phyloP scores from a whole-genome alignment of 2,888 invertebrate genomes.

The Lasioglossum lativentre region DNA sequence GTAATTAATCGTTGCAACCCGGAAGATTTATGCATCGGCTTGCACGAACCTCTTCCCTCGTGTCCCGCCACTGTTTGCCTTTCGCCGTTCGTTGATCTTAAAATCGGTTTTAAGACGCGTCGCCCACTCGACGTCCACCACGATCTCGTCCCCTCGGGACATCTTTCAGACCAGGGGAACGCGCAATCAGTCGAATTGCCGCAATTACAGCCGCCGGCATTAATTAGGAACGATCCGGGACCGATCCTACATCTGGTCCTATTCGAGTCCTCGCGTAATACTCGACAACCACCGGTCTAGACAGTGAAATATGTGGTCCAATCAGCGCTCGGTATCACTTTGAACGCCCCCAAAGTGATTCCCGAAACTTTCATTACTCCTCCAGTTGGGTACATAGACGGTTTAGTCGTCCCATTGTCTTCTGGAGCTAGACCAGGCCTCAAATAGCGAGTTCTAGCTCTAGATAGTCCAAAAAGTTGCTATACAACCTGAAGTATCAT shows the following conservation, averaged over 20 bases:
- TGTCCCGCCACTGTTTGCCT: slow-evolving; percentile 56
- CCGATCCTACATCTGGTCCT: background rate
- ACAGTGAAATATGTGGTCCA: background rate
- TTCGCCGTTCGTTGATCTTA: slow-evolving; percentile 15
- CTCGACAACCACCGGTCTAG: background rate
- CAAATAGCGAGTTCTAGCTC: too few species aligned
- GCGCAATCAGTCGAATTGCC: slow-evolving; percentile 42
- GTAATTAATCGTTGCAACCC: slow-evolving; percentile 75
- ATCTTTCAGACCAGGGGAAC: slow-evolving; percentile 29
- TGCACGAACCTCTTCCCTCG: slow-evolving; percentile 27
- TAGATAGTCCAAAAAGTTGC: too few species aligned
- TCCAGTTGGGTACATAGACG: background rate
- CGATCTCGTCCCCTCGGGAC: slow-evolving; percentile 38
- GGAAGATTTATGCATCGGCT: slow-evolving; percentile 70
- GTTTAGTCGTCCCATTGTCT: too few species aligned
- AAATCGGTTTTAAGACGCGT: slow-evolving; percentile 25
- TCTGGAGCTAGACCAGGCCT: too few species aligned
- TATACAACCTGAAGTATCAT: too few species aligned
- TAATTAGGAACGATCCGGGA: slow-evolving; percentile 46
- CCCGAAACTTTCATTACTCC: background rate
- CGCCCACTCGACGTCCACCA: slow-evolving; percentile 25
- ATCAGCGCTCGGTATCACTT: background rate
- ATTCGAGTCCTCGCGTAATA: slow-evolving; percentile 2
- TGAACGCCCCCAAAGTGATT: background rate
- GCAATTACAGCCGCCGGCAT: slow-evolving; percentile 33